phyloP scores from a whole-genome alignment of 2,888 invertebrate genomes.

The Siphlonurus alternatus region DNA sequence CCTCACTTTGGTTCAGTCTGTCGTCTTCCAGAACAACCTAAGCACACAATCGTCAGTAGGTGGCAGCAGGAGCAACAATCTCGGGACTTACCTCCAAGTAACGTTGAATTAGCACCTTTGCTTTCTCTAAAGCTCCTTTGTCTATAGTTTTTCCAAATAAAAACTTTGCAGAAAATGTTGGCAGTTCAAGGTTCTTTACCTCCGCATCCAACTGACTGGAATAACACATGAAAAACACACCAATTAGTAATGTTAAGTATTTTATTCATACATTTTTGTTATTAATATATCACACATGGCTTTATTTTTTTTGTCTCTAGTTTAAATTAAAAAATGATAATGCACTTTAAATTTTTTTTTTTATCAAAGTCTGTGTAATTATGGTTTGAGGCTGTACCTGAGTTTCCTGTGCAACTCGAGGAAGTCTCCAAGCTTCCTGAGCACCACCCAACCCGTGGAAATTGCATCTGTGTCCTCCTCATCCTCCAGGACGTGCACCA shows the following conservation, averaged over 20 bases:
- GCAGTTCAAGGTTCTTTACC: slow-evolving; percentile 65
- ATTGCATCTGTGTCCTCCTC: slow-evolving; percentile 39
- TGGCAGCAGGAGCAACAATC: not conserved
- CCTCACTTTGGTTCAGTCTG: slow-evolving; percentile 71
- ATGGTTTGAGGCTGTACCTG: slow-evolving; percentile 21
- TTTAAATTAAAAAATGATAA: too few relatives aligned
- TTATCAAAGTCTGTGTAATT: too few relatives aligned
- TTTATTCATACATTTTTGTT: too few relatives aligned
- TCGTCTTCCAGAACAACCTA: slow-evolving; percentile 80
- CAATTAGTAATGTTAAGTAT: not conserved
- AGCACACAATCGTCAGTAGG: not conserved
- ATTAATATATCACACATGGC: too few relatives aligned
- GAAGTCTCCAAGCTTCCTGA: slow-evolving; percentile 37
- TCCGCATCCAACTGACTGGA: slow-evolving; percentile 56
- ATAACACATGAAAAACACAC: slow-evolving; percentile 1
- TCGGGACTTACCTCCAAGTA: slow-evolving; percentile 54
- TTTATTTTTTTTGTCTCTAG: too few relatives aligned
- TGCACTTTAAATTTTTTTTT: too few relatives aligned
- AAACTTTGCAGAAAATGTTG: slow-evolving; percentile 64
- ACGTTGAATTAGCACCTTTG: slow-evolving; percentile 65
- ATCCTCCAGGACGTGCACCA: slow-evolving; percentile 56
- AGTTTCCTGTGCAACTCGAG: slow-evolving; percentile 70
- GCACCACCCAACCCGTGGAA: slow-evolving; percentile 49
- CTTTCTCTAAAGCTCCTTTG: slow-evolving; percentile 60
- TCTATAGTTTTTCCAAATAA: slow-evolving; percentile 64